Conservation (phyloP, 2,888 invertebrate genomes). For the Sarcophaga caerulescens region DNA sequence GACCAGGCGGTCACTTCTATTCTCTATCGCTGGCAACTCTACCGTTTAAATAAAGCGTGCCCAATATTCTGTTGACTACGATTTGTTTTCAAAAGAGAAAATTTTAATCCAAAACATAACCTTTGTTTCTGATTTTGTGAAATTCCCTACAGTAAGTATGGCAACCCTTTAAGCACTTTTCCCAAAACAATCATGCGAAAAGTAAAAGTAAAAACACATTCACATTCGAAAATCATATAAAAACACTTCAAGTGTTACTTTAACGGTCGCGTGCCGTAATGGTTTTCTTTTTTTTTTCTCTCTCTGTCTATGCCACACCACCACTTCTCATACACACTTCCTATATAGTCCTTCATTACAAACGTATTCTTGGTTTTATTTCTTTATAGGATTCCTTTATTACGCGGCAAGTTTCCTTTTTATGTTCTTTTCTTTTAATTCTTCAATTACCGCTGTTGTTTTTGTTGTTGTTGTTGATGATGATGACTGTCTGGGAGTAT, state of each 20-base stretch:
- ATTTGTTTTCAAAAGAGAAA: too few species aligned
- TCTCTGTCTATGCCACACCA: background rate
- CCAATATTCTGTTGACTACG: too few species aligned
- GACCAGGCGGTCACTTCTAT: too few species aligned
- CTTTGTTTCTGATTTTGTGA: too few species aligned
- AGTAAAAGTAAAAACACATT: background rate
- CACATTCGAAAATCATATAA: conserved; percentile 40
- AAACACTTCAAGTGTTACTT: conserved; percentile 60
- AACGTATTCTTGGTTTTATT: background rate
- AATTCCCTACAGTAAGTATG: too few species aligned
- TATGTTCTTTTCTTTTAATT: conserved; percentile 3
- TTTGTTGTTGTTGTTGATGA: background rate
- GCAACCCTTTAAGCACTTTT: too few species aligned
- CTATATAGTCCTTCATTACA: background rate
- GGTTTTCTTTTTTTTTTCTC: background rate
- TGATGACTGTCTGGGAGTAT: background rate
- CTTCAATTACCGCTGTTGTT: background rate
- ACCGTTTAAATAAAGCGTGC: too few species aligned
- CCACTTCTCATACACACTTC: background rate
- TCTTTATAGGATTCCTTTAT: conserved; percentile 5
- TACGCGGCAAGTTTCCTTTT: conserved; percentile 27
- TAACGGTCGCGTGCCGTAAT: conserved; percentile 54
- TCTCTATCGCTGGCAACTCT: too few species aligned
- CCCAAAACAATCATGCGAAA: background rate
- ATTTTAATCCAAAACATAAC: too few species aligned